Conservation (phyloP, 1,140 invertebrate species). For the Atta cephalotes region DNA sequence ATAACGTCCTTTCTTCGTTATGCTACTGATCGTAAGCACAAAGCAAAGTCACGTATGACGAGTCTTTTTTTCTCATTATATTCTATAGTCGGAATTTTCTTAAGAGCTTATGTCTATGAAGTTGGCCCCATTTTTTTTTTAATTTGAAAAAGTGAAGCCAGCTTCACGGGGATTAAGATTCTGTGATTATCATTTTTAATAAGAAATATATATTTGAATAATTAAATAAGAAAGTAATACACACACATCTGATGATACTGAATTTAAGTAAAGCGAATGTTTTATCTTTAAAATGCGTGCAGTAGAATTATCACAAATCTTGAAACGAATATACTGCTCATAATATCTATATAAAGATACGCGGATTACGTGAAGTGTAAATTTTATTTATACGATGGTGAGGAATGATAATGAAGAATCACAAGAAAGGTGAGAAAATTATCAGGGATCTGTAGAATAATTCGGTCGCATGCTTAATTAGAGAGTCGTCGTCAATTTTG, state of each 20-base stretch:
- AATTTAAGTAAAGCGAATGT: background rate
- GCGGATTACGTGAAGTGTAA: background rate
- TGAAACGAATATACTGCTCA: background rate
- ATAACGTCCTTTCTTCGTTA: constrained; percentile 28
- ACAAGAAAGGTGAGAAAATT: constrained; percentile 43
- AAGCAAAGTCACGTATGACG: background rate
- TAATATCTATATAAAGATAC: background rate
- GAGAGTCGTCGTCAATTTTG: constrained; percentile 81
- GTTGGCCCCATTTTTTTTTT: no score
- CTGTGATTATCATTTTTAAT: background rate
- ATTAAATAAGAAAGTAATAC: background rate
- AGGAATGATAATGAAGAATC: constrained; percentile 19
- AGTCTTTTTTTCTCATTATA: background rate
- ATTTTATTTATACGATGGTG: constrained; percentile 33
- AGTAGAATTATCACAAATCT: constrained; percentile 20
- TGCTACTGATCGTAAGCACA: constrained; percentile 27
- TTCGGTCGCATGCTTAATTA: constrained; percentile 79
- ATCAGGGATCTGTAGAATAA: constrained; percentile 69
- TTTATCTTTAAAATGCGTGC: background rate
- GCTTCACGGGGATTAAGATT: no score
- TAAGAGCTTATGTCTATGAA: background rate
- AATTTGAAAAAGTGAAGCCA: no score
- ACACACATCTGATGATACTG: no score
- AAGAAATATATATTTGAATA: background rate
- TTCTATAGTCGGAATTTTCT: background rate